phyloP scores from a whole-genome alignment of 64 coral and sea anemone species.

The Stichodactyla helianthus region DNA sequence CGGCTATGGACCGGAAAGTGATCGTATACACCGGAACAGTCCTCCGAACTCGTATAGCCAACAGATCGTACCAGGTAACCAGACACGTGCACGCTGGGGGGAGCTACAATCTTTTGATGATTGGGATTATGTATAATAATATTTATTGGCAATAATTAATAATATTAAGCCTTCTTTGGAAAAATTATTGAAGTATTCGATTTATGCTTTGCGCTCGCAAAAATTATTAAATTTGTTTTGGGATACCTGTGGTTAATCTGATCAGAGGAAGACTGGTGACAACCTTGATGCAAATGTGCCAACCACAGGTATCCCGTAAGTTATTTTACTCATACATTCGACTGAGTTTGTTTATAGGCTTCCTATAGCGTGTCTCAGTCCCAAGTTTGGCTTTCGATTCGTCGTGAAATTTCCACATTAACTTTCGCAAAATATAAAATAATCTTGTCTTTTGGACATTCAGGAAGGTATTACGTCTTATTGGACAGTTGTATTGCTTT shows the following conservation, averaged over 20 bases:
- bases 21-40: constrained; percentile 61
- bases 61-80: constrained; percentile 61
- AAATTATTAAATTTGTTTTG: neutral
- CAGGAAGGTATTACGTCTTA: neutral
- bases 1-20: constrained; percentile 45
- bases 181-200: neutral
- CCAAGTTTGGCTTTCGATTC: neutral
- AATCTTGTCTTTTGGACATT: neutral
- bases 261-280: neutral
- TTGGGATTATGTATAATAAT: constrained; percentile 8
- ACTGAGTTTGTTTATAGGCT: too few relatives aligned
- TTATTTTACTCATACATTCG: neutral
- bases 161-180: neutral
- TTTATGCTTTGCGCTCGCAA: neutral
- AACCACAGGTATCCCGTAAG: neutral
- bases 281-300: too few relatives aligned
- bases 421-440: neutral
- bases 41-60: constrained; percentile 40
- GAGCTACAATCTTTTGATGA: neutral
- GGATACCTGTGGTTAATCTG: neutral
- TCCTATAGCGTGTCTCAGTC: too few relatives aligned
- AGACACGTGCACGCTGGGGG: neutral
- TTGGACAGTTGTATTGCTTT: neutral
- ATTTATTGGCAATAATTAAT: neutral
- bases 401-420: neutral